Percentiles rank a stretch among this genome's conserved stretches.
phyloP scores from a whole-genome alignment of 2,888 invertebrate genomes.

The Eupithecia abbreviata region DNA sequence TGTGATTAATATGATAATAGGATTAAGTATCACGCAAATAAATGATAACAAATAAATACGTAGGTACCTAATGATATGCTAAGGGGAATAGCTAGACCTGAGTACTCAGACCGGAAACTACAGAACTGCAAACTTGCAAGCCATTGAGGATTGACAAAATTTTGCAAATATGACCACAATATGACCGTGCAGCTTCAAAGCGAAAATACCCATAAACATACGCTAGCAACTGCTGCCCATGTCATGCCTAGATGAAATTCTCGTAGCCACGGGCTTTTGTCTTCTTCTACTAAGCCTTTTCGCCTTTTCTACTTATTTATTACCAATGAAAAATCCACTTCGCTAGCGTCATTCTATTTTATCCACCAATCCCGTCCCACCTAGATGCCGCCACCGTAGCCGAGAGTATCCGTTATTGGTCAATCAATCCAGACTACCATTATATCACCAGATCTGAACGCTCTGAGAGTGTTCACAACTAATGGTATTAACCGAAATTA shows the following conservation, averaged over 20 bases:
- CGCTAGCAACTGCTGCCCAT: neutral
- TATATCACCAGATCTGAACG: too few relatives aligned
- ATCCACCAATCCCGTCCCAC: too few relatives aligned
- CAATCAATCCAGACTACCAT: too few relatives aligned
- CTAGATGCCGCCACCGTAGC: too few relatives aligned
- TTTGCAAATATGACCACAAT: neutral
- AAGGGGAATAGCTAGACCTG: neutral
- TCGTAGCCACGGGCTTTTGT: neutral
- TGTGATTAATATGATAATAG: neutral
- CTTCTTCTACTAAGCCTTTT: neutral
- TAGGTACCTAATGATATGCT: neutral
- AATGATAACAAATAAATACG: neutral
- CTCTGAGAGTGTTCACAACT: too few relatives aligned
- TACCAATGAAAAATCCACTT: too few relatives aligned
- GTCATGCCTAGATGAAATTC: neutral
- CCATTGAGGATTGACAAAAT: neutral
- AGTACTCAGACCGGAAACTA: neutral
- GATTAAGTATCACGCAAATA: neutral
- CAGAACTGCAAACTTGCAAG: neutral
- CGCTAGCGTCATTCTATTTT: too few relatives aligned
- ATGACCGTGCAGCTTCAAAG: neutral
- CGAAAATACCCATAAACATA: neutral
- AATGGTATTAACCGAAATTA: too few relatives aligned
- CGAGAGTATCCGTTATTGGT: too few relatives aligned
- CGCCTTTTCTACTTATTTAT: too few relatives aligned